Base-by-base conservation (phyloP, 2,888 invertebrate species). In the Patella pellucida region DNA sequence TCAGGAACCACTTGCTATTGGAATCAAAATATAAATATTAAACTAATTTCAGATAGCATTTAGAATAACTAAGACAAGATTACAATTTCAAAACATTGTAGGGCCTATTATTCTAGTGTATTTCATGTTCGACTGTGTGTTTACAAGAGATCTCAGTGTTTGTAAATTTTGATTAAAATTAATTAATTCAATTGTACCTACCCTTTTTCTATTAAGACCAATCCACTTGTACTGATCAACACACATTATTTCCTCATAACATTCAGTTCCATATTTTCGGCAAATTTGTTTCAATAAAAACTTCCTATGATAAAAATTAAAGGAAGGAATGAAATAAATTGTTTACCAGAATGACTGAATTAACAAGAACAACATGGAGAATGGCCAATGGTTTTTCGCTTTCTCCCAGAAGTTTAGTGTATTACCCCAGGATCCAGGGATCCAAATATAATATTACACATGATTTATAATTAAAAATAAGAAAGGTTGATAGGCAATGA, bases 281-380 rank as follows among this genome's bases (percentile, higher is more conserved):
- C 84, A 85, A 16, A 88, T 73, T 72, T 83, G 83, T 72, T 85
- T 85, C 71, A 88, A 78, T 68, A 87, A 75, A 75, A 82, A 87
- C 50, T 82, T 72, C 71, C 87, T 87, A 77, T 0, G 79, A 79
- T 7, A 71, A 69, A 68, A 52, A 15, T 41, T 31, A 41, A 31
- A 3, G 3, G 15, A 14, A 19, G 12, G 16, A 51, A 19, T 19
- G 23, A 19, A 54, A 54, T 16, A 15, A 54, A 54, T 16, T 16
- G 16, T 54, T 54, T 54, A 54, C n/a, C 54, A 16, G 0, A 7
- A 7, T 15, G 54, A 54, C 15, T 16, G 4, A 16, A 16, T 16
- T n/a, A n/a, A n/a, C n/a, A n/a, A n/a, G n/a, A n/a, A n/a, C n/a
- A n/a, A n/a, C n/a, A n/a, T n/a, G n/a, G n/a, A 7, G 41, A 41